These are phyloP conservation scores for Aegotheles bennettii DNA, from an alignment of 2,113 vertebrate genomes.

Conservation along the genomic window DNA sequence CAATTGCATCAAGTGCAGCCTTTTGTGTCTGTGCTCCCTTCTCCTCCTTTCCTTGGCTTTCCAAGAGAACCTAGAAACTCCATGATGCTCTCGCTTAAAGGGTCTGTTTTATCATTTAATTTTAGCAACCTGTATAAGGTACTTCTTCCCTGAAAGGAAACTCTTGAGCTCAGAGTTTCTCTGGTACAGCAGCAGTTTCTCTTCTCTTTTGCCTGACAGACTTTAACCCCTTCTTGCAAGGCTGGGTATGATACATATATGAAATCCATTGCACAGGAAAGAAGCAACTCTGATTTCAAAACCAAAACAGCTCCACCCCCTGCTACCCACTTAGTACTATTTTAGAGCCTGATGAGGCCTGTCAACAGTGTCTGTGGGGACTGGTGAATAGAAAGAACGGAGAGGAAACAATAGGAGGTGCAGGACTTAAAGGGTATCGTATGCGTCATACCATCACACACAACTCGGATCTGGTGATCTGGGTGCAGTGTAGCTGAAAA, in stretches of 20 bases:
- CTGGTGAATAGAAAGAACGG: not conserved
- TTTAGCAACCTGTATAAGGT: not conserved
- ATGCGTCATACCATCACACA: not conserved
- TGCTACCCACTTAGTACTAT: not conserved
- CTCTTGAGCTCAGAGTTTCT: not conserved
- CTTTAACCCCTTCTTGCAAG: not conserved
- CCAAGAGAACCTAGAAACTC: not conserved
- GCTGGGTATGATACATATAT: not conserved
- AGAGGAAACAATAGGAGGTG: not conserved
- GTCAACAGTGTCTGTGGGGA: not conserved
- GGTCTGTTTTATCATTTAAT: not conserved
- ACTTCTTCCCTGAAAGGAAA: not conserved
- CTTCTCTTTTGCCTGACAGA: not conserved
- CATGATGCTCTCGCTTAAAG: not conserved
- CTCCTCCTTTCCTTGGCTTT: not conserved
- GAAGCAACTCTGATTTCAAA: not conserved
- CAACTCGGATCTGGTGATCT: not conserved
- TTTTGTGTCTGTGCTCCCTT: not conserved
- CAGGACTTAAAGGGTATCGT: not conserved
- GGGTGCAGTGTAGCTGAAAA: not conserved
- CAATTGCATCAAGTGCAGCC: not conserved
- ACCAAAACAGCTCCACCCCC: not conserved
- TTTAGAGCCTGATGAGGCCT: not conserved
- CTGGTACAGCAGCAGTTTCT: not conserved
- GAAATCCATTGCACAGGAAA: not conserved